Percentiles rank a stretch among this genome's conserved stretches.
Evolutionary conservation across 2,888 invertebrate species (phyloP).

Genomic region (Antheraea yamamai): DNA sequence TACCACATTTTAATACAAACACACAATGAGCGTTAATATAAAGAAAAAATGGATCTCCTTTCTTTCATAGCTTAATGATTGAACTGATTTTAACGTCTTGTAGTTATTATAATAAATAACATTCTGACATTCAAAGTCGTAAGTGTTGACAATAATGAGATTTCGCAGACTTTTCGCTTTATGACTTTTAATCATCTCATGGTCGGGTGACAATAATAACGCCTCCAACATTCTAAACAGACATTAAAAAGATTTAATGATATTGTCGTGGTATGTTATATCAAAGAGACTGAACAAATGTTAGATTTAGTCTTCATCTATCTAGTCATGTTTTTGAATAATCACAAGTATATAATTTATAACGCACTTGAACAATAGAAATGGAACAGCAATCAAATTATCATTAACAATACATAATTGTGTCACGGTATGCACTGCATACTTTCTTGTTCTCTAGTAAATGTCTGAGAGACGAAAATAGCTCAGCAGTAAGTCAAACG

Average conservation of each 20-base stretch:
- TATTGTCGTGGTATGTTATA: background rate
- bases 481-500: conserved; percentile 49
- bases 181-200: conserved; percentile 25
- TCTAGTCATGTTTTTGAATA: background rate
- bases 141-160: conserved; percentile 22
- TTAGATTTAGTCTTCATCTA: conserved; percentile 7
- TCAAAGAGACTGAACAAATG: conserved; percentile 1
- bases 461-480: conserved; percentile 51
- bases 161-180: conserved; percentile 26
- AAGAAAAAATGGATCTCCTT: background rate
- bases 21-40: background rate
- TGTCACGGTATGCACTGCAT: conserved; percentile 25
- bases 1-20: conserved; percentile 19
- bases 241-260: conserved; percentile 13
- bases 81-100: background rate
- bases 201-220: conserved; percentile 12
- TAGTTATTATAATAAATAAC: conserved; percentile 14
- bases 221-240: conserved; percentile 4
- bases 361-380: background rate
- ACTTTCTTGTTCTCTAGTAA: conserved; percentile 42
- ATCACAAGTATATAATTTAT: background rate
- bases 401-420: conserved; percentile 10
- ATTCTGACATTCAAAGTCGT: conserved; percentile 14
- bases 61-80: conserved; percentile 2
- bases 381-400: conserved; percentile 13